Evolutionary conservation across 1,140 invertebrate genomes (phyloP).

Genomic region (Leptinotarsa undecemlineata): DNA sequence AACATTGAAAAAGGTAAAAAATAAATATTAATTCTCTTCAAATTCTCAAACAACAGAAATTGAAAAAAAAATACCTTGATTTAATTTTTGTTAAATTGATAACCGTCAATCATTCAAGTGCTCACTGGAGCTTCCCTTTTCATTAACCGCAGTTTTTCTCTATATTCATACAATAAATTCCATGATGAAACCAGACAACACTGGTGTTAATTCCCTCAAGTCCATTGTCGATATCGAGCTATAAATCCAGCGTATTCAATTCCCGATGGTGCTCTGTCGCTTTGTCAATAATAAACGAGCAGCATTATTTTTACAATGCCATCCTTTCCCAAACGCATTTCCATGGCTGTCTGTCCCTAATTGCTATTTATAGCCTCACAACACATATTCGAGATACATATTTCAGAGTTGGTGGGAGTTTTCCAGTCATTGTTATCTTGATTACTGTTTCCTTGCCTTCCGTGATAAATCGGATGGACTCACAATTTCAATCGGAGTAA

Average conservation of each 20-base stretch:
- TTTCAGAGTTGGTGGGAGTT: slow-evolving; percentile 7
- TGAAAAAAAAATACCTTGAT: too few relatives aligned
- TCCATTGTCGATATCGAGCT: slow-evolving; percentile 2
- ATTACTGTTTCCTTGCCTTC: background rate
- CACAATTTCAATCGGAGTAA: background rate
- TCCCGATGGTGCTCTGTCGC: slow-evolving; percentile 4
- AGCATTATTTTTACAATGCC: slow-evolving; percentile 8
- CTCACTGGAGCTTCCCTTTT: background rate
- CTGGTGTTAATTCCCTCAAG: slow-evolving; percentile 5
- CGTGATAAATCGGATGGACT: background rate
- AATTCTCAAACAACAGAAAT: too few relatives aligned
- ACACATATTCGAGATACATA: slow-evolving; percentile 3
- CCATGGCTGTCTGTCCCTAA: slow-evolving; percentile 7
- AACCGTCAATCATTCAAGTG: too few relatives aligned
- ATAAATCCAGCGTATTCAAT: slow-evolving; percentile 6
- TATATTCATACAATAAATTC: slow-evolving; percentile 1
- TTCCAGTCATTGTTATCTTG: slow-evolving; percentile 4
- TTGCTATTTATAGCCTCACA: slow-evolving; percentile 3
- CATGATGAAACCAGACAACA: background rate
- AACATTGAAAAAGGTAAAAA: too few relatives aligned
- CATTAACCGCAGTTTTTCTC: background rate
- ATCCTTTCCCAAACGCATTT: slow-evolving; percentile 5
- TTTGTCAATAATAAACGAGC: slow-evolving; percentile 3
- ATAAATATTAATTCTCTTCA: too few relatives aligned
- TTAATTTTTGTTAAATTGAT: too few relatives aligned